Evolutionary conservation across 2,113 vertebrate species (phyloP), one percentile per base, ranked within the genome.

Genomic region (Myotis brandtii): DNA sequence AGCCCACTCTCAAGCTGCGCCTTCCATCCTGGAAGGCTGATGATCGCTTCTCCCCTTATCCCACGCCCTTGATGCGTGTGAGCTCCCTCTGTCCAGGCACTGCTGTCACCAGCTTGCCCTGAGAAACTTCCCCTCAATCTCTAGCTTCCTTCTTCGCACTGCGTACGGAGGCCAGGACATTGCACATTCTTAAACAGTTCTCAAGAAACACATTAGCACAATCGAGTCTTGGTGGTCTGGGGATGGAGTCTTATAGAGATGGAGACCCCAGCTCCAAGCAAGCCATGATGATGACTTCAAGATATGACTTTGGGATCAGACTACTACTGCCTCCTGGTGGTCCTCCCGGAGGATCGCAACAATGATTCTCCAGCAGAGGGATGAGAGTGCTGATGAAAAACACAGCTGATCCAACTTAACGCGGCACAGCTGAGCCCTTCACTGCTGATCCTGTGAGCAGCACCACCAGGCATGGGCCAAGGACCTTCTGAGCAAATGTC

Each of bases 251-350:
- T 83, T 10, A 4, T 14, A 59, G 54, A 83, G 32, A 62, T 37
- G 43, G 40, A 93, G 48, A 92, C 48, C 12, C 20, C 21, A 48
- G 18, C 56, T 86, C 54, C 43, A 34, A 83, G 30, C n/a, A 73
- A 79, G 64, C 83, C 76, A 4, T 43, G 52, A 34, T 43, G 9
- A 46, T 1, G 34, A 21, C 48, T 6, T 9, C 5, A 80, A 50
- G 27, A 64, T 23, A 7, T 40, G 21, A 23, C 12, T 32, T 40
- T 90, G 43, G 6, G 25, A 73, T 92, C 66, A 91, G 62, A 34
- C 23, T 30, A 9, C 79, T 52, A 54, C 79, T 93, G 80, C 91
- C 80, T 96, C 90, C 70, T 27, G 37, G 73, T 93, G 56, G 80
- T 89, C 43, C 13, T 76, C 32, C 62, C 9, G 21, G 25, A 2